A percentile compares a stretch with the other conserved stretches of the same genome.
These are phyloP conservation scores for Caenorhabditis sp. DNA, from an alignment of 2,888 invertebrate genomes.

Conservation along the genomic window DNA sequence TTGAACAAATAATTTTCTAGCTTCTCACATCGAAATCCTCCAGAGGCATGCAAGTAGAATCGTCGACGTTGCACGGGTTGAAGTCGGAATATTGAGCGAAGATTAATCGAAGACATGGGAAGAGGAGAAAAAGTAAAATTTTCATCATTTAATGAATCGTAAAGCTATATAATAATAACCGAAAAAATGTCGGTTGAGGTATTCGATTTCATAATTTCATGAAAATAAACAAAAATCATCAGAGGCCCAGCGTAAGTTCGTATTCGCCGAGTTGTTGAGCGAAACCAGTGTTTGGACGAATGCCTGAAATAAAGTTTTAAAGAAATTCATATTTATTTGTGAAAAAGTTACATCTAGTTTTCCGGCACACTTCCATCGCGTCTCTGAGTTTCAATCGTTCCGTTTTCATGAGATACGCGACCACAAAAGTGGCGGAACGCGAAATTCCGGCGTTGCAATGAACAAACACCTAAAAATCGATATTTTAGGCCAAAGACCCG, in stretches of 20 bases:
- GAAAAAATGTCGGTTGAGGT: neutral
- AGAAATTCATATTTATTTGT: slow-evolving; percentile 3
- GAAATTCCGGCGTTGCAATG: slow-evolving; percentile 79
- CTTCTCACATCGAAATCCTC: slow-evolving; percentile 66
- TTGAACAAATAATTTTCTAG: too few relatives aligned
- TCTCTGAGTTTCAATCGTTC: slow-evolving; percentile 43
- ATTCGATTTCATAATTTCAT: neutral
- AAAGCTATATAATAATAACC: too few relatives aligned
- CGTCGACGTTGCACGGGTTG: slow-evolving; percentile 59
- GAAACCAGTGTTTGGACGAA: slow-evolving; percentile 75
- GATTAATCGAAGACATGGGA: too few relatives aligned
- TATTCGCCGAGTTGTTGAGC: slow-evolving; percentile 69
- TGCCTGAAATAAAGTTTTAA: slow-evolving; percentile 55
- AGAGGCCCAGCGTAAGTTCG: slow-evolving; percentile 41
- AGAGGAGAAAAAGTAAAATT: slow-evolving; percentile 1
- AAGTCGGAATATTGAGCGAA: slow-evolving; percentile 21
- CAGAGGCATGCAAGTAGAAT: slow-evolving; percentile 56
- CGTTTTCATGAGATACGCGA: slow-evolving; percentile 79
- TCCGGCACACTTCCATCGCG: slow-evolving; percentile 75
- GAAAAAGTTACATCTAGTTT: slow-evolving; percentile 26
- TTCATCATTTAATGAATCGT: neutral
- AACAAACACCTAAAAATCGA: slow-evolving; percentile 68
- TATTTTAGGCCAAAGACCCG: too few relatives aligned
- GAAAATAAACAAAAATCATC: neutral
- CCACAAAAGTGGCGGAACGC: slow-evolving; percentile 80